phyloP scores from a whole-genome alignment of 2,797 vertebrate genomes.

The Lateolabrax maculatus region DNA sequence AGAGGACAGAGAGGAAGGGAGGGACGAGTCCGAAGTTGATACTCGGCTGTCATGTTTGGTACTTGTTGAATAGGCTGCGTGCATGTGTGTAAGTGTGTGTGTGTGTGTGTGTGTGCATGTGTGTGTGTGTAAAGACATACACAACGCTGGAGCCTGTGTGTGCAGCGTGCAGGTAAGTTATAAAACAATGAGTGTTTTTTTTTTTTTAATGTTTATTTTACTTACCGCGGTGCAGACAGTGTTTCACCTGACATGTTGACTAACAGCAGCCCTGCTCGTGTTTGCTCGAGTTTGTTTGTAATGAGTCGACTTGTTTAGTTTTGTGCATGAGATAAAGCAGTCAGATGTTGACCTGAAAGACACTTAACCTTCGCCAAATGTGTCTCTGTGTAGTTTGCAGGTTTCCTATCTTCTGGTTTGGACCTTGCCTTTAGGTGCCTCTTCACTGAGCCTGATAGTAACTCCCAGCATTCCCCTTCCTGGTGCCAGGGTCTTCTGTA shows the following conservation, averaged over 20 bases:
- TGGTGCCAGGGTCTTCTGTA: slow-evolving; percentile 39
- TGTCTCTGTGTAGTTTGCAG: neutral
- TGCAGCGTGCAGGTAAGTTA: slow-evolving; percentile 62
- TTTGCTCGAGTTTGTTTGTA: neutral
- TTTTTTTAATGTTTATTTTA: neutral
- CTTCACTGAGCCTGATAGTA: neutral
- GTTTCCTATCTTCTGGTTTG: neutral
- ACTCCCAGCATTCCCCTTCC: neutral
- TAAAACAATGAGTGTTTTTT: neutral
- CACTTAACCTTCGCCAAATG: neutral
- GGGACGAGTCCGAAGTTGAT: slow-evolving; percentile 51
- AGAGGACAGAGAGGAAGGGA: neutral
- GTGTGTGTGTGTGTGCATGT: too few species aligned
- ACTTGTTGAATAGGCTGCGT: slow-evolving; percentile 70
- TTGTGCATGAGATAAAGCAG: neutral
- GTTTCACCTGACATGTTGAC: too few species aligned
- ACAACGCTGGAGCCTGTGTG: slow-evolving; percentile 44
- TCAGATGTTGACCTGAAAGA: neutral
- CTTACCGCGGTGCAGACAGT: too few species aligned
- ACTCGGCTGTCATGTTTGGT: slow-evolving; percentile 56
- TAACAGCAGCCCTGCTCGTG: neutral
- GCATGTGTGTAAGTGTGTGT: too few species aligned
- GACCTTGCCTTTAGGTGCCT: neutral
- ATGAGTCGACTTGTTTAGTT: neutral
- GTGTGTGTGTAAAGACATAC: too few species aligned